Evolutionary conservation across 2,888 invertebrate genomes (phyloP).

Genomic region (Diarsia mendica): DNA sequence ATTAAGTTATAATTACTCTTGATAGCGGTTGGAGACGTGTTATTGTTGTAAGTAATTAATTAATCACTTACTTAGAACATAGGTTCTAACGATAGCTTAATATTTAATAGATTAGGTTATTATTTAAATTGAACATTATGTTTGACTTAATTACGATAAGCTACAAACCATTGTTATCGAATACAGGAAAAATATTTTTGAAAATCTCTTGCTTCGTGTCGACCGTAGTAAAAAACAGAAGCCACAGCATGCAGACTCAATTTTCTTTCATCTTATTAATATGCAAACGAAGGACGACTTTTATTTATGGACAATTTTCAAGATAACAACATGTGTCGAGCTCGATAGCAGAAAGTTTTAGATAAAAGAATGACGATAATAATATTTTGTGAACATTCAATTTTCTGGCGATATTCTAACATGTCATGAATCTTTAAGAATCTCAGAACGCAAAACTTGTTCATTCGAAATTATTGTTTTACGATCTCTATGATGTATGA

Average conservation of each 20-base stretch:
- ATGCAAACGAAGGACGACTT: slow-evolving; percentile 61
- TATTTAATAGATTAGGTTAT: background rate
- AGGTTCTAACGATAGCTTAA: slow-evolving; percentile 1
- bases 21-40: slow-evolving; percentile 8
- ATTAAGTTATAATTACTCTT: slow-evolving; percentile 42
- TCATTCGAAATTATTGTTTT: slow-evolving; percentile 1
- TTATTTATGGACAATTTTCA: slow-evolving; percentile 58
- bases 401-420: slow-evolving; percentile 22
- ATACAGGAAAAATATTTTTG: slow-evolving; percentile 43
- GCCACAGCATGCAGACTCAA: slow-evolving; percentile 45
- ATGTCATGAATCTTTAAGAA: slow-evolving; percentile 35
- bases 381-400: slow-evolving; percentile 54
- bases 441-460: slow-evolving; percentile 2
- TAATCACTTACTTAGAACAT: slow-evolving; percentile 5
- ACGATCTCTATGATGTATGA: background rate
- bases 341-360: slow-evolving; percentile 37
- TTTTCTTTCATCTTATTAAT: slow-evolving; percentile 60
- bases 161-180: slow-evolving; percentile 18
- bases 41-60: slow-evolving; percentile 32
- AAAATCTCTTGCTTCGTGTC: slow-evolving; percentile 16
- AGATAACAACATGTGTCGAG: slow-evolving; percentile 56
- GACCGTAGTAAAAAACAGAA: slow-evolving; percentile 39
- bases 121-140: background rate
- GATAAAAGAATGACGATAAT: slow-evolving; percentile 17
- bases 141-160: slow-evolving; percentile 19